Base-by-base conservation (phyloP, 2,113 vertebrate species). In the Pomatostomus ruficeps region DNA sequence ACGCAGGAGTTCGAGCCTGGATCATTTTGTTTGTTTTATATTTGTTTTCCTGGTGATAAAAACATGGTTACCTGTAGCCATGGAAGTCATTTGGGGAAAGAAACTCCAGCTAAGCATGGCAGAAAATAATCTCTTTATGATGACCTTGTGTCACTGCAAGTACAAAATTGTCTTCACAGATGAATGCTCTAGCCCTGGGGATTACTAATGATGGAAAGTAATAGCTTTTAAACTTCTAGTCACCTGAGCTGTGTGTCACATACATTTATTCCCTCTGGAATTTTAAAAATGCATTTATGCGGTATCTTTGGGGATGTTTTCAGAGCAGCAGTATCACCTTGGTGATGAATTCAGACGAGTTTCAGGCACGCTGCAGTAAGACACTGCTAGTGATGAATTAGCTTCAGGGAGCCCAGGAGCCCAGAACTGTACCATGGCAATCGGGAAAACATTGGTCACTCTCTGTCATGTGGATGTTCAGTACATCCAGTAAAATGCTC, bases 191-290 rank as follows among this genome's bases (percentile, higher is more conserved):
- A 89, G 85, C 94, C 93, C 85, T 4, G 2, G 91, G 87, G 93
- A 95, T 77, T 93, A 58, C 87, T 95, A 95, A 95, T 94, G 85
- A 95, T 80, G 81, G 82, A 93, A 95, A 77, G 77, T 89, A 95
- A 97, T 74, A 94, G 81, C 91, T 94, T 95, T 89, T 88, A 94
- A 93, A 95, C 58, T 83, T 65, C 89, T 18, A 58, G 58, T 70
- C 87, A 95, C 91, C 93, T 94, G 91, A 95, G 66, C 71, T 88
- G 42, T 4, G 31, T 93, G 89, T 62, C 87, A 51, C 43, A 85
- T 6, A 35, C 45, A 63, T 85, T 89, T 73, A 70, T 88, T 70
- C 74, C 67, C 46, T 3, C 36, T 15, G 25, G 85, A 91, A 81
- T 93, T 84, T 87, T 31, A 1, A 87, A 70, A 75, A 89, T 40